Conservation (phyloP, 2,888 invertebrate genomes). For the Oxycera nigricornis region DNA sequence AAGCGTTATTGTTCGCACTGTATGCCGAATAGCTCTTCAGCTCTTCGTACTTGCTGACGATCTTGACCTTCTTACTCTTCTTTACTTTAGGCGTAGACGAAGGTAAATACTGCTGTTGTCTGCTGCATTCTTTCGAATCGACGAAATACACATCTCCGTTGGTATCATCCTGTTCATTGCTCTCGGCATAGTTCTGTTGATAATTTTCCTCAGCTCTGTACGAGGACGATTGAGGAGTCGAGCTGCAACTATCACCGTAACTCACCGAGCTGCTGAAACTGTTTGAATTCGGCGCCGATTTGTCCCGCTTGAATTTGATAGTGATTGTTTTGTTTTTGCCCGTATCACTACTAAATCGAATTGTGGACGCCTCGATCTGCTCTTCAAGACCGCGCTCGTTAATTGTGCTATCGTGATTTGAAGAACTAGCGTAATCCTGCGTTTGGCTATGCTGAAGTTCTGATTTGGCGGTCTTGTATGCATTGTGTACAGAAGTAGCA, state of each 20-base stretch:
- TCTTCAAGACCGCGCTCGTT: conserved; percentile 52
- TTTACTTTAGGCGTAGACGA: conserved; percentile 51
- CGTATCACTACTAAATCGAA: conserved; percentile 57
- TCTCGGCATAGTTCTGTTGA: background rate
- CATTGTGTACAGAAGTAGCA: conserved; percentile 27
- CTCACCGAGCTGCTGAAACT: conserved; percentile 29
- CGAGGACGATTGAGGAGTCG: background rate
- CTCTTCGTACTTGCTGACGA: conserved; percentile 52
- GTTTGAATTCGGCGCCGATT: conserved; percentile 40
- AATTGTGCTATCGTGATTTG: background rate
- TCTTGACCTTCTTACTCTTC: conserved; percentile 49
- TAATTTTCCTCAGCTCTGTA: conserved; percentile 9
- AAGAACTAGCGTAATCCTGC: background rate
- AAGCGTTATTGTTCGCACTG: conserved; percentile 56
- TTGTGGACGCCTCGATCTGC: conserved; percentile 58
- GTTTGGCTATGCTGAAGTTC: background rate
- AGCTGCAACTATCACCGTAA: conserved; percentile 7
- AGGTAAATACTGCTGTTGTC: conserved; percentile 7
- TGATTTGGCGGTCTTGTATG: conserved; percentile 44
- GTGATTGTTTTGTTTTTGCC: conserved; percentile 60
- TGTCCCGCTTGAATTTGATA: conserved; percentile 57
- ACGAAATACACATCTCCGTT: conserved; percentile 2
- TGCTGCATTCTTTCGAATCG: background rate
- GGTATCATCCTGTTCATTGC: background rate
- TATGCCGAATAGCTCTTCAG: conserved; percentile 37